Base-by-base conservation (phyloP, 1,140 invertebrate genomes). In the Drosophila teissieri region DNA sequence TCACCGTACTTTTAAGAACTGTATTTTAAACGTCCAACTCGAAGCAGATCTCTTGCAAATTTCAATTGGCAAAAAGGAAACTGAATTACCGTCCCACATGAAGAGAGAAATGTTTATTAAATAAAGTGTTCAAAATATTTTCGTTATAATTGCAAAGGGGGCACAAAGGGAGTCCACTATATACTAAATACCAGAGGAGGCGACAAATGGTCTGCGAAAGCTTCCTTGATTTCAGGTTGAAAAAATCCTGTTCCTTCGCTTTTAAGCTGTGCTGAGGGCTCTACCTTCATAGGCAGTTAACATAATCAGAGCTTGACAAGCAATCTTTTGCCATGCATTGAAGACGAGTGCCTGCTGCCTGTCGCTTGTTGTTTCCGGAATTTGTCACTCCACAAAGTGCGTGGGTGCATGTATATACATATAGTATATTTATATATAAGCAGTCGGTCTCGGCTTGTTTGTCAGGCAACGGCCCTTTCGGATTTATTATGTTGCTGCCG, bases 251-350 rank as follows among this genome's bases (percentile, higher is more conserved):
- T 8, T 31, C 2, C 31, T 24, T 24, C 4, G 24, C 24, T 4
- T 24, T 24, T 24, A 5, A 24, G 22, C 22, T 8, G 27, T 31
- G 27, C 0, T 19, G 5, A 4, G 19, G 15, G 6, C 45, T 19
- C 8, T 45, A 62, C 64, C 57, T 80, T 57, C 73, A 65, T 67
- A 63, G 83, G 78, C 58, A 60, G 83, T 86, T 86, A 86, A 88
- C 86, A 86, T 88, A 86, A 88, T 86, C 84, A 88, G 72, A 56
- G 51, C 76, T 69, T 86, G 83, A 86, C 83, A 88, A 83, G 83
- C 79, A 86, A 86, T 86, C 79, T 86, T 73, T 62, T 68, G 42
- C 76, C 65, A 78, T 65, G 61, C 68, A 80, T 78, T 75, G 78
- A 78, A 64, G 73, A 85, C 86, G 82, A 78, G 68, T 74, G 73